These are phyloP conservation scores for Dendrolimus pini DNA, from an alignment of 2,888 invertebrate species.

Conservation along the genomic window DNA sequence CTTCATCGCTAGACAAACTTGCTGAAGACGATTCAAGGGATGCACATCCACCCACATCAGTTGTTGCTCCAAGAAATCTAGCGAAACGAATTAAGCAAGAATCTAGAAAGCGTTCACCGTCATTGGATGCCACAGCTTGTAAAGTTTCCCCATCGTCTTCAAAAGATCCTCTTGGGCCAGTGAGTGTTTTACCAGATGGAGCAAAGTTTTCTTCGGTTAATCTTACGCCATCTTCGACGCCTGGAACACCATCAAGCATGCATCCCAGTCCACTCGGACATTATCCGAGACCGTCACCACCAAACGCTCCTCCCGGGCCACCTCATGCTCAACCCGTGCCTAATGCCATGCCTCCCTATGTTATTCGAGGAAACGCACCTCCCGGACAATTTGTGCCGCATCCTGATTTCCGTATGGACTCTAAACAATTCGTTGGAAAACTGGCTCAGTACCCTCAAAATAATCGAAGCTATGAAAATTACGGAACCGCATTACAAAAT, in stretches of 20 bases:
- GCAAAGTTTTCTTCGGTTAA: constrained; percentile 79
- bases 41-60: constrained; percentile 80
- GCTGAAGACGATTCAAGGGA: constrained; percentile 86
- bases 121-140: constrained; percentile 54
- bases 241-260: constrained; percentile 78
- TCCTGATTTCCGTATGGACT: constrained; percentile 71
- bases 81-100: constrained; percentile 72
- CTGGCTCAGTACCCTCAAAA: constrained; percentile 61
- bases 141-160: constrained; percentile 74
- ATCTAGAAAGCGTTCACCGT: constrained; percentile 77
- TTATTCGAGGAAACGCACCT: constrained; percentile 70
- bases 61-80: constrained; percentile 69
- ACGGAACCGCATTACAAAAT: constrained; percentile 44
- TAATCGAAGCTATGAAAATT: constrained; percentile 58
- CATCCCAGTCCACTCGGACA: constrained; percentile 80
- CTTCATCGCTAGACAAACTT: constrained; percentile 84
- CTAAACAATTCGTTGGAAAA: constrained; percentile 67
- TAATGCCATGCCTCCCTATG: constrained; percentile 77
- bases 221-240: constrained; percentile 79
- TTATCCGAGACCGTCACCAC: constrained; percentile 83
- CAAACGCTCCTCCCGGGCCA: constrained; percentile 78
- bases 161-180: constrained; percentile 66
- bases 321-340: constrained; percentile 77
- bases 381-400: constrained; percentile 68
- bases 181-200: constrained; percentile 66